Evolutionary conservation across 2,888 invertebrate genomes (phyloP).

Genomic region (Dermolepida albohirtum): DNA sequence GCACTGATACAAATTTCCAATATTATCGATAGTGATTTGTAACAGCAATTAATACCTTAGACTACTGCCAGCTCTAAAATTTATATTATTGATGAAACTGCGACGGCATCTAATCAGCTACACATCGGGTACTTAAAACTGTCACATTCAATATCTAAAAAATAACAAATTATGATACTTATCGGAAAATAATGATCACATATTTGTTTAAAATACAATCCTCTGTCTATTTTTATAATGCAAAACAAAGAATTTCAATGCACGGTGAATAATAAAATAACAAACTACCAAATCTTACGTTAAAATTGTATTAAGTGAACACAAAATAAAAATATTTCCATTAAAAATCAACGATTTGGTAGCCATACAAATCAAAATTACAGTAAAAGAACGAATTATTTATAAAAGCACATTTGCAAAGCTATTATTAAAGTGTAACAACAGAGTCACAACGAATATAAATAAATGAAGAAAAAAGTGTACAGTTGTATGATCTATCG

Average conservation of each 20-base stretch:
- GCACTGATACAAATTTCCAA: no score
- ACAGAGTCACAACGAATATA: neutral
- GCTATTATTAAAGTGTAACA: slow-evolving; percentile 1
- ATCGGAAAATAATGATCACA: no score
- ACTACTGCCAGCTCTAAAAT: no score
- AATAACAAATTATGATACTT: no score
- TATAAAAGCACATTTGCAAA: slow-evolving; percentile 25
- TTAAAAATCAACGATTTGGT: slow-evolving; percentile 26
- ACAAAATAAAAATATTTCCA: slow-evolving; percentile 5
- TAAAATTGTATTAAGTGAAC: slow-evolving; percentile 3
- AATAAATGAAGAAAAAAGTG: slow-evolving; percentile 2
- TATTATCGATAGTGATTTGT: no score
- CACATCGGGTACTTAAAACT: no score
- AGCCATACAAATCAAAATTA: slow-evolving; percentile 37
- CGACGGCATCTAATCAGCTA: no score
- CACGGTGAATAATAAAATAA: slow-evolving; percentile 8
- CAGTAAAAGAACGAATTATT: neutral
- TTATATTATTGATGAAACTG: no score
- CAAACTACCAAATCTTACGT: slow-evolving; percentile 31
- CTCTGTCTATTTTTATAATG: neutral
- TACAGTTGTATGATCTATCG: neutral
- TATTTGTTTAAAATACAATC: slow-evolving; percentile 13
- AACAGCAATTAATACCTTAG: no score
- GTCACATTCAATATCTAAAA: no score
- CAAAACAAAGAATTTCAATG: slow-evolving; percentile 11